A percentile compares a stretch with the other conserved stretches of the same genome.
These are phyloP conservation scores for Tethea ocularis DNA, from an alignment of 2,888 invertebrate species.

Conservation along the genomic window DNA sequence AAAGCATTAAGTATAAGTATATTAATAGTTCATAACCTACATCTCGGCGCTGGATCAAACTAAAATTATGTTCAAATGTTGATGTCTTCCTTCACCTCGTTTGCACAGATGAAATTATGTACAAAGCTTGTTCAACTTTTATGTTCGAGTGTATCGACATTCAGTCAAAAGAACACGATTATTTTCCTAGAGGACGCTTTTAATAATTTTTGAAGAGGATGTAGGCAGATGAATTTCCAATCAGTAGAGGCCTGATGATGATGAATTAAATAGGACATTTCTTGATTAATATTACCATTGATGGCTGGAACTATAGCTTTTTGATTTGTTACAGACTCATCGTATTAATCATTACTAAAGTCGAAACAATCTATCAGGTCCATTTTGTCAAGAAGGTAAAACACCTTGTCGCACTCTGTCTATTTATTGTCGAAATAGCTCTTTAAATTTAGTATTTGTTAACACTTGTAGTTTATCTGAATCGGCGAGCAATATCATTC, in stretches of 20 bases:
- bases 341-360: background rate
- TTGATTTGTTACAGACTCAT: background rate
- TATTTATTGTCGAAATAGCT: no score
- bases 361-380: no score
- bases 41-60: constrained; percentile 13
- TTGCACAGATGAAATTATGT: background rate
- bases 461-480: background rate
- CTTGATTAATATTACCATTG: no score
- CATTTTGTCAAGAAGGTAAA: no score
- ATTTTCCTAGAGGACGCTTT: background rate
- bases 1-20: constrained; percentile 18
- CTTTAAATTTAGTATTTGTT: no score
- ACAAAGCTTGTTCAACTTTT: background rate
- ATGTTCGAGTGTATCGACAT: background rate
- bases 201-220: background rate
- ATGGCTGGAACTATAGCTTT: no score
- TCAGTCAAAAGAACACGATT: background rate
- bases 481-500: background rate
- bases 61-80: background rate
- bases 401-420: no score
- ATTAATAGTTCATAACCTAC: constrained; percentile 32
- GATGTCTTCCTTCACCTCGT: constrained; percentile 5
- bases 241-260: no score
- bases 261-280: no score
- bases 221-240: no score